Evolutionary conservation across 1,140 invertebrate genomes (phyloP), one percentile per base, ranked within the genome.

Genomic region (Helicoverpa armigera): DNA sequence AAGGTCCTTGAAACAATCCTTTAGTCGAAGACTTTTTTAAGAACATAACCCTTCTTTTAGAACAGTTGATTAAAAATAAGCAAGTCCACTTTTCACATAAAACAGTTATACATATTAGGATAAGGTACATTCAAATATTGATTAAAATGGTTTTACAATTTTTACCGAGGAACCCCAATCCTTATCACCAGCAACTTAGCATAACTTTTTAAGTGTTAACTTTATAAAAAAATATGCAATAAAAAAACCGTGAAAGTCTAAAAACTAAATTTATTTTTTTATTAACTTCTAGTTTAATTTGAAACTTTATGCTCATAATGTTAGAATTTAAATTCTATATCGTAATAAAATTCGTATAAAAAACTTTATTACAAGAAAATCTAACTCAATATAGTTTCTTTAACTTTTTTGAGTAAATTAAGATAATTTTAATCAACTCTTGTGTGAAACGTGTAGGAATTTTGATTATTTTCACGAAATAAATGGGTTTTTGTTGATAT

Each of bases 161-260:
- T 1, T n/a, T 43, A 23, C 3, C 0, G 48, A 12, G 35, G 35
- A 50, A 61, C 73, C n/a, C 73, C 11, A 61, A 60, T n/a, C 13
- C 48, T 65, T 77, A 77, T 77, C 73, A 75, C 16, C 14, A 13
- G 29, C 35, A 65, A 67, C 67, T 77, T 65, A 23, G 48, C 74
- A 65, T 77, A 77, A 65, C 60, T 31, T 65, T 53, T 77, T 65
- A 77, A 77, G 74, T 77, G 60, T 77, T 53, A 77, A 77, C 48
- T 65, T 77, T 53, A 51, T 31, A 78, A 82, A 77, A 76, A 69
- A 72, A 82, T 23, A 70, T 60, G 31, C 77, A 67, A 82, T 82
- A 82, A 79, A 82, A 82, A 82, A 16, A 51, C 63, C 69, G 51
- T 82, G 58, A 74, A 82, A 73, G 74, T 82, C 67, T 63, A 67